Conservation (phyloP, 2,888 invertebrate genomes). For the Dryadula phaetusa region DNA sequence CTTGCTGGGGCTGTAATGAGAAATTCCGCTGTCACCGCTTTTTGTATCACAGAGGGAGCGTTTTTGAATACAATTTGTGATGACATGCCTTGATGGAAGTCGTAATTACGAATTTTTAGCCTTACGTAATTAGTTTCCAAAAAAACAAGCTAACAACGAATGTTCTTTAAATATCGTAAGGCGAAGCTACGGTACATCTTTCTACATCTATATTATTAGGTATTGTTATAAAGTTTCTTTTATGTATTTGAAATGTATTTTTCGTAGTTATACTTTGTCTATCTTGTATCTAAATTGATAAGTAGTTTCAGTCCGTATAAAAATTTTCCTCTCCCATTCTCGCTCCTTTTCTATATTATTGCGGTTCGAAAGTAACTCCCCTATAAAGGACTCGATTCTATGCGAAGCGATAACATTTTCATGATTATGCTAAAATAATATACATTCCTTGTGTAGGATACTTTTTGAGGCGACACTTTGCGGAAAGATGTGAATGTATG, state of each 20-base stretch:
- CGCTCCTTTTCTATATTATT: constrained; percentile 47
- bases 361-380: constrained; percentile 60
- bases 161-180: background rate
- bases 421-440: constrained; percentile 63
- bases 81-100: constrained; percentile 46
- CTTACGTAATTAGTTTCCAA: constrained; percentile 1
- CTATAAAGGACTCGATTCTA: constrained; percentile 65
- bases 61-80: constrained; percentile 61
- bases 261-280: constrained; percentile 3
- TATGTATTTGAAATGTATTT: background rate
- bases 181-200: background rate
- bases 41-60: constrained; percentile 67
- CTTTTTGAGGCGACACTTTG: constrained; percentile 39
- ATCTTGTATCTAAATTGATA: constrained; percentile 7
- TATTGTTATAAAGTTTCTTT: background rate
- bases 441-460: constrained; percentile 56
- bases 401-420: constrained; percentile 66
- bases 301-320: constrained; percentile 25
- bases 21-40: constrained; percentile 80
- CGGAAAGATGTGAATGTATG: constrained; percentile 26
- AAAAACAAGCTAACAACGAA: background rate
- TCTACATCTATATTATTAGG: background rate
- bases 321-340: constrained; percentile 27
- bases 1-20: constrained; percentile 78
- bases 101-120: constrained; percentile 44